phyloP scores from a whole-genome alignment of 2,888 invertebrate species.

The Dolichopus griseipennis region DNA sequence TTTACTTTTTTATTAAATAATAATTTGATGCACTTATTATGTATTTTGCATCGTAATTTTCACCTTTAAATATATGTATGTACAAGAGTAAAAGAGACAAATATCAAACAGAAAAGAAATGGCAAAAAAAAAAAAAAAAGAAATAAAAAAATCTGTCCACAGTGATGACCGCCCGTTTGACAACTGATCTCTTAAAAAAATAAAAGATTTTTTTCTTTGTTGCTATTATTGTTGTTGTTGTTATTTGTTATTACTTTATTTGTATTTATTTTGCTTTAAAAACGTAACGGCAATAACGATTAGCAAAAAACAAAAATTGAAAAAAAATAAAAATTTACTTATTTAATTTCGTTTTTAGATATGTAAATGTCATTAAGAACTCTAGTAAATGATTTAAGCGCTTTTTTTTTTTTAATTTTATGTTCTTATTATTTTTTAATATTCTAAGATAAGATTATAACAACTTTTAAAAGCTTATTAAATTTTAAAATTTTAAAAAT shows the following conservation, averaged over 20 bases:
- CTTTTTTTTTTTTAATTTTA: not conserved
- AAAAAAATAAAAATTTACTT: too few relatives aligned
- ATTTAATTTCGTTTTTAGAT: not conserved
- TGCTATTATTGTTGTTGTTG: not conserved
- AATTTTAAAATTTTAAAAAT: too few relatives aligned
- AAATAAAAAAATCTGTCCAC: not conserved
- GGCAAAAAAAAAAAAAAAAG: not conserved
- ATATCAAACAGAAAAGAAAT: not conserved
- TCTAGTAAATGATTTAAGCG: not conserved
- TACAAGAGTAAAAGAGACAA: too few relatives aligned
- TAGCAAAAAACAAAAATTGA: not conserved
- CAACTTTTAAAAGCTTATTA: too few relatives aligned
- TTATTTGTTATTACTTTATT: too few relatives aligned
- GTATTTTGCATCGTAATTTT: too few relatives aligned
- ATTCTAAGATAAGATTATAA: too few relatives aligned
- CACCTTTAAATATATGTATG: too few relatives aligned
- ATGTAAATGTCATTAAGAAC: not conserved
- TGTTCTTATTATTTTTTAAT: too few relatives aligned
- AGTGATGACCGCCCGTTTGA: not conserved
- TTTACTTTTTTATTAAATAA: too few relatives aligned
- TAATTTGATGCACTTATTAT: too few relatives aligned
- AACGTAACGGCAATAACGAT: not conserved
- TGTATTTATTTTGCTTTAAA: too few relatives aligned
- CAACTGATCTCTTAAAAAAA: not conserved
- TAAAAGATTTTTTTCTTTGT: not conserved